These are phyloP conservation scores for Ia io DNA, from an alignment of 2,113 vertebrate genomes.

Conservation along the genomic window DNA sequence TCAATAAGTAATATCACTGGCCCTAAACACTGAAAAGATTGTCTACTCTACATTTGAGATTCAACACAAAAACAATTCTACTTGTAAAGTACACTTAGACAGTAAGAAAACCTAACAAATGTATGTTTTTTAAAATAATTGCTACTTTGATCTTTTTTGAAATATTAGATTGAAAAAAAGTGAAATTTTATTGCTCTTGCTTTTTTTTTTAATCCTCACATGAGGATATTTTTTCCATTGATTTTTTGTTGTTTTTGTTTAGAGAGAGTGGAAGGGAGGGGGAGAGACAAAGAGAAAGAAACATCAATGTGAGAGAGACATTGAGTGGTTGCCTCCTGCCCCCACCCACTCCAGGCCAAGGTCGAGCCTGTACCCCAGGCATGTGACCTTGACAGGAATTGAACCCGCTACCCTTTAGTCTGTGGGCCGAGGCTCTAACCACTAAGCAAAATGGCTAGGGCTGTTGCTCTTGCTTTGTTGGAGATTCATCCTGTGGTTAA, in stretches of 20 bases:
- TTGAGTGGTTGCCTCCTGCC: too few relatives aligned
- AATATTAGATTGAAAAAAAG: background rate
- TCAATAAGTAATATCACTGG: background rate
- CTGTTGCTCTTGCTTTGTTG: background rate
- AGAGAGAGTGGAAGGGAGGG: too few relatives aligned
- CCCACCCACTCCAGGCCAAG: too few relatives aligned
- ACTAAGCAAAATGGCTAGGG: too few relatives aligned
- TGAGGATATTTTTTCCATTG: too few relatives aligned
- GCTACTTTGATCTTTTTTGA: background rate
- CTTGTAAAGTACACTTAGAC: background rate
- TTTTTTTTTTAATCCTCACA: background rate
- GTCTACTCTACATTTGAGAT: background rate
- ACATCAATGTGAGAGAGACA: too few relatives aligned
- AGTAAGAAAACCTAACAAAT: background rate
- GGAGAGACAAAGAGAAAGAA: too few relatives aligned
- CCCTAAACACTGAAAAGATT: background rate
- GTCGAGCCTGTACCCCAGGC: too few relatives aligned
- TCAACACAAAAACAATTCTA: background rate
- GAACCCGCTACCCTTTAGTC: too few relatives aligned
- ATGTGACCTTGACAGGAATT: too few relatives aligned
- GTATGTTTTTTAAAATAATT: background rate
- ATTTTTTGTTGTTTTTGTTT: too few relatives aligned
- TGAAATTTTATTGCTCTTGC: background rate
- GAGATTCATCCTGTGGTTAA: background rate
- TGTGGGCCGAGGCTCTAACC: too few relatives aligned